phyloP scores from a whole-genome alignment of 2,797 vertebrate genomes.

The Melopsittacus undulatus region DNA sequence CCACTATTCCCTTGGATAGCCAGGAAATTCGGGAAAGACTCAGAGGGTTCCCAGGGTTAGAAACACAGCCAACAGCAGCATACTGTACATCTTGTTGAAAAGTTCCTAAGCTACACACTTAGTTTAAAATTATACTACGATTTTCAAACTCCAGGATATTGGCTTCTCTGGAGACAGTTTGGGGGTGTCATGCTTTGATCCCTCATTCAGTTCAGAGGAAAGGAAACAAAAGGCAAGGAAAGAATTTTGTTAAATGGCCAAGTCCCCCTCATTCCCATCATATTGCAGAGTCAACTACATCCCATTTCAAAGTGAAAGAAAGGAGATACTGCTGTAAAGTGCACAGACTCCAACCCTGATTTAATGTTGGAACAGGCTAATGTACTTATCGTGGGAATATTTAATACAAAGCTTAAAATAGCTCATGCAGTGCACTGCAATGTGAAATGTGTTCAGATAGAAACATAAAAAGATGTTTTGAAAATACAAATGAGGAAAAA shows the following conservation, averaged over 20 bases:
- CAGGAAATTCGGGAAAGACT: neutral
- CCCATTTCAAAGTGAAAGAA: neutral
- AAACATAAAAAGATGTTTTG: neutral
- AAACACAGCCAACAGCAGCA: neutral
- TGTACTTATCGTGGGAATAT: neutral
- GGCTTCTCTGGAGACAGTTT: neutral
- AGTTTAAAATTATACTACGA: neutral
- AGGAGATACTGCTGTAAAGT: neutral
- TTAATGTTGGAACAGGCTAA: neutral
- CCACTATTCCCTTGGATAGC: neutral
- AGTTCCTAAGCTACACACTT: neutral
- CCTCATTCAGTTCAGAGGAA: neutral
- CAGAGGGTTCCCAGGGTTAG: neutral
- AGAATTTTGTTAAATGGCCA: neutral
- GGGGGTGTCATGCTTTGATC: neutral
- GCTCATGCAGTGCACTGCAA: neutral
- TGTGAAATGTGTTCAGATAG: neutral
- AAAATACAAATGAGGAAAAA: constrained; percentile 9
- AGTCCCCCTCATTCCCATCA: neutral
- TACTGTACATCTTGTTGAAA: neutral
- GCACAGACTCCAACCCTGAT: neutral
- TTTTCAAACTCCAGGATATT: neutral
- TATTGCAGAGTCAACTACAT: neutral
- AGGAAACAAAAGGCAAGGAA: neutral
- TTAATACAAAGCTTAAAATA: constrained; percentile 8